These are phyloP conservation scores for Ormyrus thymus DNA, from an alignment of 2,888 invertebrate species.

Conservation along the genomic window DNA sequence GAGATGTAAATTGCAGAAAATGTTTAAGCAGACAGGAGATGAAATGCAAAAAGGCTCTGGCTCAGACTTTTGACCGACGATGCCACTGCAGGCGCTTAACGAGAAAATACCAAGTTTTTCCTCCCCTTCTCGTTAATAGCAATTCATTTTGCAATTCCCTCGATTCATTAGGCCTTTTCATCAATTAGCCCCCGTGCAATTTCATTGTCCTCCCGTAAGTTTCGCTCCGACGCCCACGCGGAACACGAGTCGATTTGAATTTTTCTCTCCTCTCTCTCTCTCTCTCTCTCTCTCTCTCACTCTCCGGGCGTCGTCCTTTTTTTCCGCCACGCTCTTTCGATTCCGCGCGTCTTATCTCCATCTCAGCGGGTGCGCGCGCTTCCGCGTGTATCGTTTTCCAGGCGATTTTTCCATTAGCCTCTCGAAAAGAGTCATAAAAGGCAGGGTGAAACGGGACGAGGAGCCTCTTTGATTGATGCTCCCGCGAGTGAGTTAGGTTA, in stretches of 20 bases:
- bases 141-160: slow-evolving; percentile 46
- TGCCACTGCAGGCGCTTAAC: not conserved
- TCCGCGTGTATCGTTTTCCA: not conserved
- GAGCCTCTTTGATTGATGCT: slow-evolving; percentile 47
- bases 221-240: not conserved
- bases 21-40: not conserved
- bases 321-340: not conserved
- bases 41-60: not conserved
- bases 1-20: slow-evolving; percentile 39
- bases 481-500: not conserved
- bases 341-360: slow-evolving; percentile 4
- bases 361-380: not conserved
- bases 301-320: not conserved
- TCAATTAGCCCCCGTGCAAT: slow-evolving; percentile 22
- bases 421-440: not conserved
- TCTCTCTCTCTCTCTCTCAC: not conserved
- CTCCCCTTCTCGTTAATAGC: slow-evolving; percentile 20
- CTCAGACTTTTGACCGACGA: slow-evolving; percentile 14
- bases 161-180: slow-evolving; percentile 46
- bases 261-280: slow-evolving; percentile 6
- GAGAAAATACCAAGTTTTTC: slow-evolving; percentile 18
- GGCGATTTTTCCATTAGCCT: not conserved
- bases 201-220: slow-evolving; percentile 3
- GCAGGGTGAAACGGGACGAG: not conserved
- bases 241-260: slow-evolving; percentile 37